Conservation (phyloP, 2,888 invertebrate species). For the Cerastis leucographa region DNA sequence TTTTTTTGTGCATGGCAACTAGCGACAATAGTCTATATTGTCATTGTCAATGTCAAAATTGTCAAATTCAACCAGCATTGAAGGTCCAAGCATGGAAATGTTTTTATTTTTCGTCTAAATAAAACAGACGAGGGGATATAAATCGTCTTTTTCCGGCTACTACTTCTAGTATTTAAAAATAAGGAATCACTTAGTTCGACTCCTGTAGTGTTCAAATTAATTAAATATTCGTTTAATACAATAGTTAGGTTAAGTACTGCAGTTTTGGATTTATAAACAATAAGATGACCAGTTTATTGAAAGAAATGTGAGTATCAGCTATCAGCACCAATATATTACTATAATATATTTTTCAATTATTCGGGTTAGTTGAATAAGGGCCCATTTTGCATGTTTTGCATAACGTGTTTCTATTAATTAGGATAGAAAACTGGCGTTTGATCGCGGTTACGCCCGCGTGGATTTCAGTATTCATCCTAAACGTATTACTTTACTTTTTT, state of each 20-base stretch:
- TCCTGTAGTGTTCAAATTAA: background rate
- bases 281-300: conserved; percentile 72
- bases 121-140: background rate
- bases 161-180: too few relatives aligned
- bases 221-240: background rate
- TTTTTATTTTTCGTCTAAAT: conserved; percentile 5
- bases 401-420: background rate
- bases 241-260: conserved; percentile 39
- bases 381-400: background rate
- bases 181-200: background rate
- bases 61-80: background rate
- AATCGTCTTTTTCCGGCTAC: background rate
- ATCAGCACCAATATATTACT: background rate
- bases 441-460: background rate
- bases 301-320: conserved; percentile 75
- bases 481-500: background rate
- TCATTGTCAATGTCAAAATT: conserved; percentile 5
- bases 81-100: conserved; percentile 18
- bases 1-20: conserved; percentile 3
- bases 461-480: background rate
- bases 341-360: background rate
- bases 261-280: conserved; percentile 9
- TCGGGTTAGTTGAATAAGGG: background rate
- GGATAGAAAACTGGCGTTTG: background rate
- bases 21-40: background rate